phyloP scores from a whole-genome alignment of 2,113 vertebrate genomes.

The Australoheros scitulus region DNA sequence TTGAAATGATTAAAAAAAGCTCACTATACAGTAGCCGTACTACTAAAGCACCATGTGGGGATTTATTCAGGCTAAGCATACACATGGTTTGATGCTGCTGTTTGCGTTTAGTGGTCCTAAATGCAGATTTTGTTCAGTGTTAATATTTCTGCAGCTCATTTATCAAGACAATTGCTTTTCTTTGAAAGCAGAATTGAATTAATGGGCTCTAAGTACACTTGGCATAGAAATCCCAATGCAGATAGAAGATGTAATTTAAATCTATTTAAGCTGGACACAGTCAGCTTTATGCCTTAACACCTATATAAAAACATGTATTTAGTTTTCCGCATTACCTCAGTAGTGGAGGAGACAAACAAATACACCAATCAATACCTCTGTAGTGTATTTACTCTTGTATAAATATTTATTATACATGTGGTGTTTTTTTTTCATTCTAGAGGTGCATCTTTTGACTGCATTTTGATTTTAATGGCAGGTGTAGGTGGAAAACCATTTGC shows the following conservation, averaged over 20 bases:
- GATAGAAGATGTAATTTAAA: constrained; percentile 47
- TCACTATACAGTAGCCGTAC: constrained; percentile 23
- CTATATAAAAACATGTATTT: constrained; percentile 21
- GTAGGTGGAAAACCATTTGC: constrained; percentile 23
- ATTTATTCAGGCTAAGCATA: constrained; percentile 21
- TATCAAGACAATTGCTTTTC: constrained; percentile 17
- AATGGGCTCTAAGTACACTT: constrained; percentile 21
- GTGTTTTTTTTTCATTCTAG: constrained; percentile 14
- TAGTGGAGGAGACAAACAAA: constrained; percentile 22
- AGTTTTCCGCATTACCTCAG: constrained; percentile 51
- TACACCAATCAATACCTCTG: constrained; percentile 53
- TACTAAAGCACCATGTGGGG: constrained; percentile 25
- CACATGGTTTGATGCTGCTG: constrained; percentile 55
- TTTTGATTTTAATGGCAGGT: constrained; percentile 52
- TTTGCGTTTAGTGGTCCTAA: constrained; percentile 38
- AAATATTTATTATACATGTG: constrained; percentile 36
- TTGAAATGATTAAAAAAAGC: constrained; percentile 28
- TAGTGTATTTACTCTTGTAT: constrained; percentile 39
- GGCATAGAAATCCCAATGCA: constrained; percentile 45
- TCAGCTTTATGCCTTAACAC: constrained; percentile 57
- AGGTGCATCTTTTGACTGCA: constrained; percentile 40
- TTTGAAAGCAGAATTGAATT: constrained; percentile 14
- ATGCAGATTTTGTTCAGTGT: constrained; percentile 67
- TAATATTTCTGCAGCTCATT: constrained; percentile 42
- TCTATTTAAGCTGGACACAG: constrained; percentile 21